These are phyloP conservation scores for Meganola albula DNA, from an alignment of 2,888 invertebrate species.

Conservation along the genomic window DNA sequence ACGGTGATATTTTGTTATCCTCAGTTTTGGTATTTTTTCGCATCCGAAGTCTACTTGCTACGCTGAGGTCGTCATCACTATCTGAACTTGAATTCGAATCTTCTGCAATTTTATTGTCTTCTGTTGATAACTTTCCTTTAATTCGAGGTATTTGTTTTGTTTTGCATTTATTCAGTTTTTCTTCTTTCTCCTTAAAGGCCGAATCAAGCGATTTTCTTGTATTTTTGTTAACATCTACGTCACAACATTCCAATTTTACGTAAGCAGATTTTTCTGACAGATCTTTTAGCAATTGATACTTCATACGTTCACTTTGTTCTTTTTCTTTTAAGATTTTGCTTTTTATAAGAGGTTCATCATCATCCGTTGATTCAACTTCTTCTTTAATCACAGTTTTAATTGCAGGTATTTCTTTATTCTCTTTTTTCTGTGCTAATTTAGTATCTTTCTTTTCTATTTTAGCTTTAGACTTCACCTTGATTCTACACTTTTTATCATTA, in stretches of 20 bases:
- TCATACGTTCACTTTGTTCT: constrained; percentile 52
- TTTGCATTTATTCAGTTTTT: constrained; percentile 49
- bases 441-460: constrained; percentile 39
- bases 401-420: constrained; percentile 5
- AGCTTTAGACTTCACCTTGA: constrained; percentile 39
- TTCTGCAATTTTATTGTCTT: constrained; percentile 56
- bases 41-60: constrained; percentile 60
- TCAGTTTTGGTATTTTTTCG: constrained; percentile 73
- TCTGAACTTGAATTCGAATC: constrained; percentile 56
- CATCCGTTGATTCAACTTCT: constrained; percentile 63
- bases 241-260: constrained; percentile 70
- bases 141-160: constrained; percentile 42
- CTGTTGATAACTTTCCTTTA: constrained; percentile 49
- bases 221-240: constrained; percentile 63
- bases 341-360: constrained; percentile 50
- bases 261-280: constrained; percentile 69
- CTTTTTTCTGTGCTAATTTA: constrained; percentile 6
- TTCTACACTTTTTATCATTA: constrained; percentile 37
- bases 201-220: constrained; percentile 57
- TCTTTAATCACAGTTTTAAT: constrained; percentile 49
- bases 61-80: constrained; percentile 58
- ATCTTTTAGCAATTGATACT: constrained; percentile 63
- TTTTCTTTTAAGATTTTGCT: constrained; percentile 65
- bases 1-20: constrained; percentile 39
- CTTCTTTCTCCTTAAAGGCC: constrained; percentile 46